A percentile compares a stretch with the other conserved stretches of the same genome.
These are phyloP conservation scores for Macrobrachium nipponense DNA, from an alignment of 1,140 invertebrate genomes.

Conservation along the genomic window DNA sequence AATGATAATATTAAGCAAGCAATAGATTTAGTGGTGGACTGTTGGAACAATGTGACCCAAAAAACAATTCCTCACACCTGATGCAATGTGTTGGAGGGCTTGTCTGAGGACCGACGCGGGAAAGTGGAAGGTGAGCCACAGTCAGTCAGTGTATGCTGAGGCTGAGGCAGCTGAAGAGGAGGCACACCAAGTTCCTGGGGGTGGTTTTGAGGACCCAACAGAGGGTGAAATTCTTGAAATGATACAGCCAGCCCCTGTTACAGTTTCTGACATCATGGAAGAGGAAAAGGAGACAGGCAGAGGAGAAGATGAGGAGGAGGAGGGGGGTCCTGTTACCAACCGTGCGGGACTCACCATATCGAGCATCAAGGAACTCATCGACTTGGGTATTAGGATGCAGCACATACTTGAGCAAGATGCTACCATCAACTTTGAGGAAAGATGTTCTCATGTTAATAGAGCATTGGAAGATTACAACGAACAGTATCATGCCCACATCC, in stretches of 20 bases:
- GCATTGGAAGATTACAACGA: conserved; percentile 17
- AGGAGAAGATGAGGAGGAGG: neutral
- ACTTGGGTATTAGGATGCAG: no score
- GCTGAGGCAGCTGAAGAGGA: conserved; percentile 6
- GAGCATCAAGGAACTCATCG: conserved; percentile 7
- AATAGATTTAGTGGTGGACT: no score
- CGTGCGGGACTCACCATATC: neutral
- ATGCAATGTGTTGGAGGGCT: conserved; percentile 21
- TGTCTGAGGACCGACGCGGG: conserved; percentile 29
- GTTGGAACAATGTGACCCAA: conserved; percentile 27
- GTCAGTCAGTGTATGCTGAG: neutral
- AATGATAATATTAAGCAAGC: conserved; percentile 13
- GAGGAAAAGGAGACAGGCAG: neutral
- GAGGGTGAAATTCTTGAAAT: neutral
- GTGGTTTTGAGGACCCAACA: conserved; percentile 9
- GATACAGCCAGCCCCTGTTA: neutral
- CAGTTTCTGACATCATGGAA: neutral
- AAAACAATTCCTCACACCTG: conserved; percentile 8
- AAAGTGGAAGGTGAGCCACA: neutral
- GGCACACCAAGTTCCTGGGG: conserved; percentile 23
- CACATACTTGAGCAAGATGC: conserved; percentile 11
- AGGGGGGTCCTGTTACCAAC: neutral
- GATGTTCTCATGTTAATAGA: conserved; percentile 7
- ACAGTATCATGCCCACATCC: conserved; percentile 30
- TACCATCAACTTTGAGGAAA: neutral